Percentiles rank a stretch among this genome's conserved stretches.
Evolutionary conservation across 2,888 invertebrate species (phyloP).

Genomic region (Spodoptera littoralis): DNA sequence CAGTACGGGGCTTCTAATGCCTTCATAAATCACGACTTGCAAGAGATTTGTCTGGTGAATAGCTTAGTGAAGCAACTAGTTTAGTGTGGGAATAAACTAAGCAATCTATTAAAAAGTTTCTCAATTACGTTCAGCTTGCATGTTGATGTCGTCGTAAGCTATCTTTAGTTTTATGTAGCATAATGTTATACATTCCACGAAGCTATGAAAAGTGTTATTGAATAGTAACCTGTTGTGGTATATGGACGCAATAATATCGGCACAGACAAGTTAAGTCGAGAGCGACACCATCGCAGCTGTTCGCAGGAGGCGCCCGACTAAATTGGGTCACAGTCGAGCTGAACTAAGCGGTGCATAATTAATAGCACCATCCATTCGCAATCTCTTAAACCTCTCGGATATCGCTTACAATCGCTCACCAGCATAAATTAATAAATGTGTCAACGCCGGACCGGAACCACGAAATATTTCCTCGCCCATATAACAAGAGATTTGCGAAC

Average conservation of each 20-base stretch:
- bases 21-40: slow-evolving; percentile 15
- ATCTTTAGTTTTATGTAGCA: slow-evolving; percentile 8
- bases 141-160: slow-evolving; percentile 13
- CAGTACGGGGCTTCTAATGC: slow-evolving; percentile 8
- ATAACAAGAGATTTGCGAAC: slow-evolving; percentile 2
- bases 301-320: slow-evolving; percentile 57
- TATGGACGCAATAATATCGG: slow-evolving; percentile 53
- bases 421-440: slow-evolving; percentile 63
- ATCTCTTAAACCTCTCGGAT: slow-evolving; percentile 68
- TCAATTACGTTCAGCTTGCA: slow-evolving; percentile 33
- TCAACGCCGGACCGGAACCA: slow-evolving; percentile 51
- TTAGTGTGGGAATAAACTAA: slow-evolving; percentile 23
- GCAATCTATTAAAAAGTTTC: slow-evolving; percentile 37
- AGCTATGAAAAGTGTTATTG: slow-evolving; percentile 2
- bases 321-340: slow-evolving; percentile 76
- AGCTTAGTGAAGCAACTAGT: slow-evolving; percentile 21
- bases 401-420: slow-evolving; percentile 60
- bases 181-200: background rate
- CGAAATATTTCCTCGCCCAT: slow-evolving; percentile 24
- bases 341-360: slow-evolving; percentile 79
- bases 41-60: slow-evolving; percentile 10
- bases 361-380: slow-evolving; percentile 71
- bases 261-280: slow-evolving; percentile 58
- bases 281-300: slow-evolving; percentile 64
- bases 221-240: slow-evolving; percentile 15